Base-by-base conservation (phyloP, 2,888 invertebrate genomes). In the Labia minor region DNA sequence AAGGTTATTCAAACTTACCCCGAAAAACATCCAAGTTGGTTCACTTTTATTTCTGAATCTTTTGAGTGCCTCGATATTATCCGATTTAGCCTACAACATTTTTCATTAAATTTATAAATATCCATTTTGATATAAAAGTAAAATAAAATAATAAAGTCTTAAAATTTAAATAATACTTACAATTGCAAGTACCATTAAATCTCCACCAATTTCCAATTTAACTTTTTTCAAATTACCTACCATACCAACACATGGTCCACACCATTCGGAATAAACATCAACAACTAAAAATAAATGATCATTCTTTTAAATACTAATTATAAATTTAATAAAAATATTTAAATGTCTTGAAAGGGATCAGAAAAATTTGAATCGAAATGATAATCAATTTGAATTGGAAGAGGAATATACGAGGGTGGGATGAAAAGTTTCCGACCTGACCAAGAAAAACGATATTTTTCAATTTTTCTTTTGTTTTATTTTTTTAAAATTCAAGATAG, bases 221-320 rank as follows among this genome's bases (percentile, higher is more conserved):
- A 94, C 82, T 78, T 90, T 91, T 76, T 90, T 88, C 72, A 95
- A 81, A 75, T 86, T 88, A 63, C 88, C 88, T 65, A 88, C 81
- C 89, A 95, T 91, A 21, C 91, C 92, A 68, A 85, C 77, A 75
- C 94, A 94, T 0, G 94, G 93, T 0, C 95, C 95, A 74, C 92
- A 90, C 95, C 95, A 95, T 70, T 90, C 90, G 6, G 93, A 88
- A 77, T 90, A 95, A 14, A 95, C 85, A 76, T 95, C 95, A 68
- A 92, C 82, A 68, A 95, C 90, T 88, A 76, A 63, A 77, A 74
- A 71, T 70, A 64, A 67, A 66, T n/a, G n/a, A n/a, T n/a, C n/a
- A 69, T 64, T 67, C 4, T 67, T 63, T 66, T 37, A 21, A 49
- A 21, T 14, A 10, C 10, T 65, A n/a, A n/a, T n/a, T n/a, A n/a